These are phyloP conservation scores for Micronycteris hirsuta DNA, from an alignment of 2,113 vertebrate species.

Conservation along the genomic window DNA sequence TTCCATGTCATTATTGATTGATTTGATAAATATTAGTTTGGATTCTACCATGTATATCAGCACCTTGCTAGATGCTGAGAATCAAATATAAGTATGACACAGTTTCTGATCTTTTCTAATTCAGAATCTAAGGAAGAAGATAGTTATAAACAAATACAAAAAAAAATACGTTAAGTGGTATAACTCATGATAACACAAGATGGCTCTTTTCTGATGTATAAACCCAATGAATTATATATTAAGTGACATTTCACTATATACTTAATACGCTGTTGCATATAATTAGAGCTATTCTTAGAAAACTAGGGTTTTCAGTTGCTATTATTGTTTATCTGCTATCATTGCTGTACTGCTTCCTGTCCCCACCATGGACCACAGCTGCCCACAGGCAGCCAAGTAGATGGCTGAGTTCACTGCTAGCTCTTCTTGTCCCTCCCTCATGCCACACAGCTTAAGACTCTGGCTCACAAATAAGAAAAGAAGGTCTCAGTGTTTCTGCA, in stretches of 20 bases:
- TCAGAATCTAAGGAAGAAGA: background rate
- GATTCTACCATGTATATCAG: background rate
- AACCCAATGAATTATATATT: background rate
- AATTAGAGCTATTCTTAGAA: background rate
- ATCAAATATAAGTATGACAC: background rate
- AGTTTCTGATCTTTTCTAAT: background rate
- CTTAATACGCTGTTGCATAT: background rate
- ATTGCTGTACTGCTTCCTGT: background rate
- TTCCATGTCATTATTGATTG: background rate
- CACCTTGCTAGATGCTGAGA: background rate
- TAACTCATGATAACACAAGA: background rate
- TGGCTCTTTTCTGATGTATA: background rate
- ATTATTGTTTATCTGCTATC: background rate
- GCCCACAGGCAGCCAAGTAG: background rate
- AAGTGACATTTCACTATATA: background rate
- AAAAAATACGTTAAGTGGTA: background rate
- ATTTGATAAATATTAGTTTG: background rate
- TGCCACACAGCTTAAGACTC: background rate
- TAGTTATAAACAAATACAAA: background rate
- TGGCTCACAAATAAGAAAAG: background rate
- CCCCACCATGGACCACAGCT: background rate
- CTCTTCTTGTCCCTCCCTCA: background rate
- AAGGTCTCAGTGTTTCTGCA: background rate
- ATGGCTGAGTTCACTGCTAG: accelerated
- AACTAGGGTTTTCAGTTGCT: background rate